A percentile compares a stretch with the other conserved stretches of the same genome.
Evolutionary conservation across 2,113 vertebrate species (phyloP).

Genomic region (Manacus vitellinus): DNA sequence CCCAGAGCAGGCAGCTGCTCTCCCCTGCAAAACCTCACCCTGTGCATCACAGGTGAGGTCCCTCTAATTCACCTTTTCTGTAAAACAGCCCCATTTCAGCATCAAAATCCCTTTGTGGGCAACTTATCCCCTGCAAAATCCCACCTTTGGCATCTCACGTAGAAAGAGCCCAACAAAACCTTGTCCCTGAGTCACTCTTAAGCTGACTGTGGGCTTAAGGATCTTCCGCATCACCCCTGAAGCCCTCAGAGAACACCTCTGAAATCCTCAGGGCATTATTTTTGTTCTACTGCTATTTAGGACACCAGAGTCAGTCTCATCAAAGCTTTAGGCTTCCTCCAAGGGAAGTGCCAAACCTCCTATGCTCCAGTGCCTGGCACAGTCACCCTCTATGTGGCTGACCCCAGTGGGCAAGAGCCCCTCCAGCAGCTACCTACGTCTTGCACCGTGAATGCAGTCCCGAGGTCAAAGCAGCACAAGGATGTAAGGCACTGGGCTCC

Average conservation of each 20-base stretch:
- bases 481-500: accelerated
- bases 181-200: accelerated
- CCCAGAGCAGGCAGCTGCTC: neutral
- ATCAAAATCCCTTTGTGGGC: neutral
- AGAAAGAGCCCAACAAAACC: neutral
- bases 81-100: neutral
- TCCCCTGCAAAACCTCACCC: neutral
- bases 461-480: neutral
- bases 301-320: neutral
- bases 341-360: neutral
- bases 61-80: neutral
- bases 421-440: neutral
- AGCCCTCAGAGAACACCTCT: neutral
- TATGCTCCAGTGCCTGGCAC: accelerated
- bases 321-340: neutral
- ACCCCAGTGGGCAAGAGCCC: neutral
- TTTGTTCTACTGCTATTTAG: neutral
- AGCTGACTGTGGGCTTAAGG: neutral
- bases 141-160: neutral
- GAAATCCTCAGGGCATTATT: neutral
- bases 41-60: neutral
- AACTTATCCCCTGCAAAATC: neutral
- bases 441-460: neutral
- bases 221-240: neutral
- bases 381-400: too few relatives aligned